Evolutionary conservation across 1,140 invertebrate species (phyloP), one percentile per base, ranked within the genome.

Genomic region (Cydia amplana): DNA sequence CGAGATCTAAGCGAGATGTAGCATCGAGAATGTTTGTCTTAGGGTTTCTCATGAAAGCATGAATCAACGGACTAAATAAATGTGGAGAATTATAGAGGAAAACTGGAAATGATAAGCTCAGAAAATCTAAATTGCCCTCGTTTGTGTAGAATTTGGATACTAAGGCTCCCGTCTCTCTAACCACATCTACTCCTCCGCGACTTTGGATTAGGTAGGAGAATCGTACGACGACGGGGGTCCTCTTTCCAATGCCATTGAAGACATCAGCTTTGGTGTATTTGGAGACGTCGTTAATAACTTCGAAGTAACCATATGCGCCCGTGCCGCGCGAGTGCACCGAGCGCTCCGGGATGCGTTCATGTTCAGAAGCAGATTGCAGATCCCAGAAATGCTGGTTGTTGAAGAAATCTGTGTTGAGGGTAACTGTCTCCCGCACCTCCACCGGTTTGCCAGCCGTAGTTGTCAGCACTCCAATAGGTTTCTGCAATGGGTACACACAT

Each of bases 261-360:
- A 98, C 87, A 67, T 95, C 95, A 0, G 97, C 97, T 80, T 97
- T 98, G 73, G 92, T 95, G 83, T 98, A 98, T 75, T 96, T 95
- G 1, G 94, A 95, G 49, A 99, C 97, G 82, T 98, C 97, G 83
- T 98, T 96, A 1, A 97, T 99, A 2, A 97, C 96, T 91, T 98
- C 97, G 85, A 99, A 98, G 83, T 98, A 98, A 0, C 98, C 98
- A 93, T 98, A 98, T 5, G 98, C 98, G 74, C 97, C 97, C 55
- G 96, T 96, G 83, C 98, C 98, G 93, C 98, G 98, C 0, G 97
- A 98, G 88, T 99, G 97, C 0, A 98, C 97, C 0, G 98, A 97
- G 77, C 98, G 94, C 87, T 99, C 98, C 0, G 98, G 97, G 82
- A 99, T 98, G 63, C 98, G 94, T 89, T 99, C 98, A 4, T 65